Conservation (phyloP, 2,888 invertebrate species). For the Proisotoma minuta region DNA sequence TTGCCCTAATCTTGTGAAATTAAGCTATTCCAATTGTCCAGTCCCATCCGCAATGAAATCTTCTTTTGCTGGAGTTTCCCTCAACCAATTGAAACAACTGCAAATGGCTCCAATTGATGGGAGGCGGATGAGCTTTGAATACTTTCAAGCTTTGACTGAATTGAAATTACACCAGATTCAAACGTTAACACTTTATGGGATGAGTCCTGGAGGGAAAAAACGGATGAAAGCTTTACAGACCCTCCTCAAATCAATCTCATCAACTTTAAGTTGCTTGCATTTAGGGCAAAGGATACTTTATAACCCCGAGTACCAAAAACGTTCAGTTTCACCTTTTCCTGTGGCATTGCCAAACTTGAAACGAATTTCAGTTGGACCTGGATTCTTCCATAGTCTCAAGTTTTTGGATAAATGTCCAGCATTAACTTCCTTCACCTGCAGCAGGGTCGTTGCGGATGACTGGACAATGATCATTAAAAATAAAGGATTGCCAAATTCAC, state of each 20-base stretch:
- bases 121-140: neutral
- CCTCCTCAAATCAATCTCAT: neutral
- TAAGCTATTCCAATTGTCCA: conserved; percentile 5
- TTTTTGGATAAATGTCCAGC: neutral
- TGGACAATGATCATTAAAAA: neutral
- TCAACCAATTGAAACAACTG: neutral
- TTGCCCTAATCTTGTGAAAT: neutral
- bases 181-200: conserved; percentile 6
- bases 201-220: conserved; percentile 2
- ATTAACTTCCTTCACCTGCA: neutral
- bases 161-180: neutral
- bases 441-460: neutral
- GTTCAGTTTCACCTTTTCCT: conserved; percentile 3
- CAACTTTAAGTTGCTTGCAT: neutral
- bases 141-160: neutral
- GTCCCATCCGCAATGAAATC: neutral
- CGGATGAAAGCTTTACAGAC: neutral
- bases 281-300: conserved; percentile 7
- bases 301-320: conserved; percentile 1
- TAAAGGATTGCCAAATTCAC: neutral
- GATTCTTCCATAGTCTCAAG: conserved; percentile 6
- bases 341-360: neutral
- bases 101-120: conserved; percentile 11
- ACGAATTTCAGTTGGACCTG: conserved; percentile 6
- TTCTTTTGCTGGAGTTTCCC: neutral